Evolutionary conservation across 2,113 vertebrate genomes (phyloP), one percentile per base, ranked within the genome.

Genomic region (Tricholaema leucomelas): DNA sequence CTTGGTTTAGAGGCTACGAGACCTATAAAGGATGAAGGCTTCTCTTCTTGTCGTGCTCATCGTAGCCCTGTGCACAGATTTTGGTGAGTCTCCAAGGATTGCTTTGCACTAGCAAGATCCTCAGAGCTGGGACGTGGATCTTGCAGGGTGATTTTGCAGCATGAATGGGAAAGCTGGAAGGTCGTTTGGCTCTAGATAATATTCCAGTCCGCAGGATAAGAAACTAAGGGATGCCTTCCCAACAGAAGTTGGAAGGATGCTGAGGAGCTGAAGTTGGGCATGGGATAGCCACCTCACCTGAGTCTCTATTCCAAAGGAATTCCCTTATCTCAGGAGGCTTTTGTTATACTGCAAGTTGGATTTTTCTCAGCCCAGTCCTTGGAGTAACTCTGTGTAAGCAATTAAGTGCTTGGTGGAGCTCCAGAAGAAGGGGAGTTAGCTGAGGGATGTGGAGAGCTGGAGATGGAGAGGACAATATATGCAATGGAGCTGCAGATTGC

Each of bases 11-110:
- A 85, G 40, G 36, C 84, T 91, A 64, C 9, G 1, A 61, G 81
- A 89, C 28, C 17, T 79, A 17, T 30, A 3, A 66, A 92, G 87
- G 92, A 96, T 96, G 96, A 96, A 94, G 94, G 21, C 81, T 80
- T 33, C 92, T 72, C 91, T 96, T 64, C 79, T 95, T 18, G 10
- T 63, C 3, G 46, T 50, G 81, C 69, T 96, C 7, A 4, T 86
- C 44, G 0, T 91, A 15, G 35, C 61, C 85, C 81, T 96, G 75
- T 92, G 94, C 81, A 9, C 5, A 0, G 76, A 91, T 7, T 88
- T n/a, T 0, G 96, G 96, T 96, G 93, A 96, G 96, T 92, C 8
- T 35, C 85, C 60, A 18, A 36, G 36, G 46, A 42, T 59, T 10
- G 33, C 28, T 75, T 46, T 27, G 36, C 30, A 6, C 12, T 8